phyloP scores from a whole-genome alignment of 2,797 vertebrate genomes.

The Tragopan temminckii region DNA sequence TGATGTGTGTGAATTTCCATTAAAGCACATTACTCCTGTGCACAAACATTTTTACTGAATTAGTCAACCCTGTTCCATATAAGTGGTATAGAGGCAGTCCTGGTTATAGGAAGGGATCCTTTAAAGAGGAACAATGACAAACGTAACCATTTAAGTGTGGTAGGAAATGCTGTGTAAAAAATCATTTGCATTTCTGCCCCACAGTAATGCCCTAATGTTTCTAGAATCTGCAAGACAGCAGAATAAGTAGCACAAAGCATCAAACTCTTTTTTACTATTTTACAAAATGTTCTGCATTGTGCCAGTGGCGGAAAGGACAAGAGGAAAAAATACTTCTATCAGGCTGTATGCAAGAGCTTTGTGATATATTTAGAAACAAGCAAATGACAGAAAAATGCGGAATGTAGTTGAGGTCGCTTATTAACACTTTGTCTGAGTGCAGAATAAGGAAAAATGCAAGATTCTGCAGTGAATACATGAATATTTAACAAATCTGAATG shows the following conservation, averaged over 20 bases:
- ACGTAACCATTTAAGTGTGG: background rate
- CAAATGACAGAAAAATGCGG: background rate
- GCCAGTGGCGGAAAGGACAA: background rate
- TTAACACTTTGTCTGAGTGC: conserved; percentile 44
- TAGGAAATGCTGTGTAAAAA: background rate
- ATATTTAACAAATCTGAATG: conserved; percentile 67
- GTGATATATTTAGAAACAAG: conserved; percentile 27
- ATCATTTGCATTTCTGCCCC: background rate
- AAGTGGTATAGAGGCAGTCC: background rate
- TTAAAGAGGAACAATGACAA: background rate
- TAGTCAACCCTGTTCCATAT: background rate
- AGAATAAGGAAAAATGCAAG: conserved; percentile 38
- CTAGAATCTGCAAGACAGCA: background rate
- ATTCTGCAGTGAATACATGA: conserved; percentile 67
- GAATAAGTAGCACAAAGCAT: background rate
- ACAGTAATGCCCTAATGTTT: background rate
- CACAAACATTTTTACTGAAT: background rate
- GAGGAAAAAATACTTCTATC: background rate
- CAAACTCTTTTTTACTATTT: background rate
- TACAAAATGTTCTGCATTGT: background rate
- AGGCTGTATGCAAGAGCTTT: background rate
- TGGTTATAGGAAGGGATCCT: background rate
- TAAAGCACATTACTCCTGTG: background rate
- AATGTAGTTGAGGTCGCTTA: conserved; percentile 36
- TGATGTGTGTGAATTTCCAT: background rate